Evolutionary conservation across 2,113 vertebrate species (phyloP).

Genomic region (Cichladusa arquata): DNA sequence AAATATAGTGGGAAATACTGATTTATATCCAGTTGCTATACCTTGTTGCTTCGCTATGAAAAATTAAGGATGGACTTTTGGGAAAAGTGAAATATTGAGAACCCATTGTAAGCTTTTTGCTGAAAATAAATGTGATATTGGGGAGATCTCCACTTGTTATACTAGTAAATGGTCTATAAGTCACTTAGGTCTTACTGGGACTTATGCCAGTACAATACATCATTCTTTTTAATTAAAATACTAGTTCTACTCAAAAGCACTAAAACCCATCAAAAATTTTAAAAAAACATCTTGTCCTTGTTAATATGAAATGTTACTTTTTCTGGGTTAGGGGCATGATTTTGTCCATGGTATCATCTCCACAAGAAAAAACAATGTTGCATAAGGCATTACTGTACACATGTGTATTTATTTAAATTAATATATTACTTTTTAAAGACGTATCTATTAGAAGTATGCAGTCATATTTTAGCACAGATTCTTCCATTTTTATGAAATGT

Average conservation of each 20-base stretch:
- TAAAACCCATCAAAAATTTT: constrained; percentile 9
- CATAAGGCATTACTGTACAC: background rate
- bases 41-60: constrained; percentile 15
- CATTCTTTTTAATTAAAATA: constrained; percentile 61
- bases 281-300: background rate
- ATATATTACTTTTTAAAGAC: background rate
- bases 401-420: background rate
- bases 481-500: background rate
- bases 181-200: constrained; percentile 52
- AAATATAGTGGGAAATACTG: background rate
- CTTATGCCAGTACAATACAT: constrained; percentile 50
- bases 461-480: background rate
- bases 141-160: constrained; percentile 47
- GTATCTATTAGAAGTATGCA: background rate
- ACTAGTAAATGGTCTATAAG: constrained; percentile 54
- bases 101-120: constrained; percentile 49
- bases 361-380: background rate
- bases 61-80: constrained; percentile 43
- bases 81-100: constrained; percentile 48
- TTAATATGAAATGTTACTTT: background rate
- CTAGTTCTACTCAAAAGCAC: constrained; percentile 35
- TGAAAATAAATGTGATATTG: constrained; percentile 53
- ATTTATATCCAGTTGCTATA: constrained; percentile 16
- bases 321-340: background rate
- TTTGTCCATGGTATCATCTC: background rate